Conservation (phyloP, 23 tunicate genomes). For the Trididemnum clinides region DNA sequence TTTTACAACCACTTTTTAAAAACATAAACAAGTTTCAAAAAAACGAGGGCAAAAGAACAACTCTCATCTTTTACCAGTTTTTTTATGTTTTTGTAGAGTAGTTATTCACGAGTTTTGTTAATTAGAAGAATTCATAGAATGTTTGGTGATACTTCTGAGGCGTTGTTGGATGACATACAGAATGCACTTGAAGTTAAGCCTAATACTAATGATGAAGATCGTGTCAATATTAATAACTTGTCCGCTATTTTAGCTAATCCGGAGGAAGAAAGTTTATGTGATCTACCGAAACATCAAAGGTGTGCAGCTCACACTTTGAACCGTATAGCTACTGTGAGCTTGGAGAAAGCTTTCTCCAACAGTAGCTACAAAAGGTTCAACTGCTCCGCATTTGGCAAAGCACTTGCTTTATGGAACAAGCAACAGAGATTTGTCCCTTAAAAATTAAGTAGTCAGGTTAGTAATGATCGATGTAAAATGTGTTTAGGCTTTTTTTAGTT, state of each 20-base stretch:
- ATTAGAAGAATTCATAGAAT: neutral
- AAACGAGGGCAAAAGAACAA: no score
- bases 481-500: neutral
- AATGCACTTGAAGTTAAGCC: neutral
- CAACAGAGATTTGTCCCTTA: no score
- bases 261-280: neutral
- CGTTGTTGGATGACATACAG: neutral
- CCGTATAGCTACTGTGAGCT: neutral
- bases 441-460: no score
- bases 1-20: no score
- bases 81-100: no score
- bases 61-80: no score
- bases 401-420: neutral
- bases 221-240: neutral
- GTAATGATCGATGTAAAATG: no score
- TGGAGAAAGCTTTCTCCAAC: neutral
- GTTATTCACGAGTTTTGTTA: no score
- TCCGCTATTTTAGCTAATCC: neutral
- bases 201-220: conserved; percentile 14
- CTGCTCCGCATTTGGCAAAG: neutral
- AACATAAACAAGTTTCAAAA: no score
- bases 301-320: conserved; percentile 36
- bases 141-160: conserved; percentile 22
- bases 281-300: conserved; percentile 17
- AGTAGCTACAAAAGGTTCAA: conserved; percentile 2